Evolutionary conservation across 2,113 vertebrate genomes (phyloP).

Genomic region (Phrynosoma platyrhinos): DNA sequence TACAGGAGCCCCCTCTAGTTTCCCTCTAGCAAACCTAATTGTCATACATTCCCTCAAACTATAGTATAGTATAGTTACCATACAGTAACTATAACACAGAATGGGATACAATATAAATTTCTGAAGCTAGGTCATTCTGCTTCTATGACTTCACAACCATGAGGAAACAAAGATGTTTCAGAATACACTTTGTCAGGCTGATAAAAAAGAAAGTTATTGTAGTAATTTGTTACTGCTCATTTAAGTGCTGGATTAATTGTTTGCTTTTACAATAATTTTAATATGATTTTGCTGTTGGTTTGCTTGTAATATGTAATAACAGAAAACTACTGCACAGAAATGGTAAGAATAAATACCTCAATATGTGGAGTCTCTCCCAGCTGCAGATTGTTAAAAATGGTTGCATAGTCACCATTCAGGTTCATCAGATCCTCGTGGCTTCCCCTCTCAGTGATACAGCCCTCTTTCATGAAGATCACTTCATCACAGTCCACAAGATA

Average conservation of each 20-base stretch:
- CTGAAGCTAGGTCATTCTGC: no score
- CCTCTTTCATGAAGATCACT: constrained; percentile 93
- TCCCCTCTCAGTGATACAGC: constrained; percentile 88
- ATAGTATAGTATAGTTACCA: no score
- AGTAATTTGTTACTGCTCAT: not conserved
- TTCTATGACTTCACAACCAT: not conserved
- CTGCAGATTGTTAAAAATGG: constrained; percentile 92
- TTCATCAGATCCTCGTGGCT: constrained; percentile 91
- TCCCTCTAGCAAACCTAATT: no score
- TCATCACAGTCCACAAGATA: constrained; percentile 94
- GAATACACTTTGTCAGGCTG: not conserved
- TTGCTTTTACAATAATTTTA: not conserved
- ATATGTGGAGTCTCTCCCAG: constrained; percentile 89
- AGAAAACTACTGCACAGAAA: not conserved
- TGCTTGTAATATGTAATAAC: not conserved
- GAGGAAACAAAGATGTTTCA: not conserved
- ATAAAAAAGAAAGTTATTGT: no score
- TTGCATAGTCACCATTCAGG: constrained; percentile 89
- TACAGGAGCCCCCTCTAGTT: no score
- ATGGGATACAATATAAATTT: not conserved
- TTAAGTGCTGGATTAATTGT: not conserved
- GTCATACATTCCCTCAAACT: no score
- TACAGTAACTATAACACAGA: not conserved
- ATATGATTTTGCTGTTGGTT: not conserved
- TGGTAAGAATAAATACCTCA: constrained; percentile 78